These are phyloP conservation scores for Habroteleia sp. DNA, from an alignment of 2,888 invertebrate genomes.

Conservation along the genomic window DNA sequence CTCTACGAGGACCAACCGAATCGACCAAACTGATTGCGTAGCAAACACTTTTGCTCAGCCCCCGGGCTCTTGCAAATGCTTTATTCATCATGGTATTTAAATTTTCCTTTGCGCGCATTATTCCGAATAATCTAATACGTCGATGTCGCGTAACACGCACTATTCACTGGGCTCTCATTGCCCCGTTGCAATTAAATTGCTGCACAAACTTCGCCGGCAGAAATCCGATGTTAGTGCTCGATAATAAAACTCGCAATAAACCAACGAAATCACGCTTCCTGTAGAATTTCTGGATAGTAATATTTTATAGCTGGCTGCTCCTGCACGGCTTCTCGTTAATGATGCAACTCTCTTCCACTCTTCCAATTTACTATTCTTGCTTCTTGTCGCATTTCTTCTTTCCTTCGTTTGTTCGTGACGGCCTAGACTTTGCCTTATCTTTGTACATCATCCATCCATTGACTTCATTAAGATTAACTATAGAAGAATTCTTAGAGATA, in stretches of 20 bases:
- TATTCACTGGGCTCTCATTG: background rate
- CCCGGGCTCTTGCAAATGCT: conserved; percentile 5
- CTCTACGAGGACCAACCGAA: no score
- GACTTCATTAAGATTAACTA: conserved; percentile 58
- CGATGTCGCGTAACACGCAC: conserved; percentile 17
- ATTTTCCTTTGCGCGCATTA: background rate
- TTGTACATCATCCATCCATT: conserved; percentile 56
- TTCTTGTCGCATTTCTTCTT: conserved; percentile 46
- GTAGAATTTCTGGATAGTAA: conserved; percentile 48
- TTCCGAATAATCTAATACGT: conserved; percentile 6
- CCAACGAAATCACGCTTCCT: conserved; percentile 38
- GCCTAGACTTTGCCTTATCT: conserved; percentile 53
- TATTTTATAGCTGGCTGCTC: conserved; percentile 58
- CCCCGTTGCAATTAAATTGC: conserved; percentile 26
- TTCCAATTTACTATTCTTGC: conserved; percentile 59
- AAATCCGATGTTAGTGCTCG: conserved; percentile 49
- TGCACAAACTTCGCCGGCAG: conserved; percentile 18
- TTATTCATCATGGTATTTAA: conserved; percentile 30
- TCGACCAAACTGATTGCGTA: background rate
- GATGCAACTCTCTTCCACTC: conserved; percentile 59
- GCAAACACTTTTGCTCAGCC: background rate
- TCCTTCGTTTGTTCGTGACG: conserved; percentile 34
- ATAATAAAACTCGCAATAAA: conserved; percentile 61
- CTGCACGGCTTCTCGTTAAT: conserved; percentile 52
- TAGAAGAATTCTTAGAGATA: conserved; percentile 16